phyloP scores from a whole-genome alignment of 1,140 invertebrate genomes.

The Halictus rubicundus region DNA sequence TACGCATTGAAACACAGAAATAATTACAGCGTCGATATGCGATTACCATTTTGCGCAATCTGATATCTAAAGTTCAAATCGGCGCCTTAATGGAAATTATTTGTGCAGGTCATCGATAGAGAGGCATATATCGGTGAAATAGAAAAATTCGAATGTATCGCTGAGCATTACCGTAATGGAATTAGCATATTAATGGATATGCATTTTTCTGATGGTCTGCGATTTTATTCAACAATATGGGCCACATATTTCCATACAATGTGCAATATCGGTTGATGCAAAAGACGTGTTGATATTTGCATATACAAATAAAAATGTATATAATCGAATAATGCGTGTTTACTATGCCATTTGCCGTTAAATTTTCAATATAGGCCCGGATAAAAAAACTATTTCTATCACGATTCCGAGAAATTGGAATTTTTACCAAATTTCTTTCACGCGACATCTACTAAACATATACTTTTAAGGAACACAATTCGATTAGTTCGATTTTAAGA shows the following conservation, averaged over 20 bases:
- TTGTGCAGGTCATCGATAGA: background rate
- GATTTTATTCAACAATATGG: conserved; percentile 2
- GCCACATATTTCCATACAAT: conserved; percentile 12
- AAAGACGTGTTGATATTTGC: conserved; percentile 4
- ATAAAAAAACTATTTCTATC: too few relatives aligned
- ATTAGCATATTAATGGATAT: conserved; percentile 41
- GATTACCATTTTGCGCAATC: conserved; percentile 34
- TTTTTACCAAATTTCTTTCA: too few relatives aligned
- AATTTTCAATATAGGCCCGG: too few relatives aligned
- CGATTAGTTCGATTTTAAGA: too few relatives aligned
- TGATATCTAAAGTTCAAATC: conserved; percentile 49
- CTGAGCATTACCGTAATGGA: background rate
- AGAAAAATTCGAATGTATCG: conserved; percentile 14
- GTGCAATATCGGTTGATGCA: background rate
- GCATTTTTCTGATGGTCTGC: background rate
- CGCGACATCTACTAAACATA: too few relatives aligned
- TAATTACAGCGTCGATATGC: conserved; percentile 34
- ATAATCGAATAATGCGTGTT: background rate
- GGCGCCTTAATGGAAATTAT: conserved; percentile 27
- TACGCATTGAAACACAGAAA: conserved; percentile 36
- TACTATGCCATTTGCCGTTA: too few relatives aligned
- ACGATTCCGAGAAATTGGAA: too few relatives aligned
- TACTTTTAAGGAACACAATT: too few relatives aligned
- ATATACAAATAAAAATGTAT: background rate
- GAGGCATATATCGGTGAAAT: conserved; percentile 13